These are phyloP conservation scores for Germaria angustata DNA, from an alignment of 2,888 invertebrate genomes.

Conservation along the genomic window DNA sequence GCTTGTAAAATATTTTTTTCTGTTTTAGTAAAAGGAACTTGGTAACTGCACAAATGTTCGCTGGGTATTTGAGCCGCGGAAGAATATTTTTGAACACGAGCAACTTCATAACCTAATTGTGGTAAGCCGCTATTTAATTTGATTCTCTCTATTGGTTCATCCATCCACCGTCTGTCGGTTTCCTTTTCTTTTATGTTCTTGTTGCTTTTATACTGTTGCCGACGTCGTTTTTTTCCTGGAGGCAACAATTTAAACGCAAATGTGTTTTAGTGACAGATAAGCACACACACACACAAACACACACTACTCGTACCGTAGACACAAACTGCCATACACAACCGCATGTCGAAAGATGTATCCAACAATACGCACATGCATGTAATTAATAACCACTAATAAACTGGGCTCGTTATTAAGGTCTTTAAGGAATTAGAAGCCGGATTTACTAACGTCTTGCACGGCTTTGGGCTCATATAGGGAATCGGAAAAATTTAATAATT, in stretches of 20 bases:
- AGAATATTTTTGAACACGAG: constrained; percentile 19
- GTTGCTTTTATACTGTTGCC: constrained; percentile 4
- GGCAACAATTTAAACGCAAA: constrained; percentile 45
- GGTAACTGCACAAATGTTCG: neutral
- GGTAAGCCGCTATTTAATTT: constrained; percentile 57
- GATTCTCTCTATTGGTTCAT: constrained; percentile 44
- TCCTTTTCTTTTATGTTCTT: constrained; percentile 37
- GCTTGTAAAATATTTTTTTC: no score
- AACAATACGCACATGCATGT: neutral
- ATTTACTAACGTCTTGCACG: no score
- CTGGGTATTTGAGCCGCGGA: neutral
- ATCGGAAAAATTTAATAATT: no score
- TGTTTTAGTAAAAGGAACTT: no score
- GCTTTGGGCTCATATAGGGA: no score
- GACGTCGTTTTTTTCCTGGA: constrained; percentile 44
- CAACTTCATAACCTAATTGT: constrained; percentile 50
- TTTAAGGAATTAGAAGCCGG: no score
- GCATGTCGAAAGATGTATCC: neutral
- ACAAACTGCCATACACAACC: neutral
- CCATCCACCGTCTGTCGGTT: constrained; percentile 39
- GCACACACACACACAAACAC: neutral
- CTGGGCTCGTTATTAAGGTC: no score
- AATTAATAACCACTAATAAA: no score
- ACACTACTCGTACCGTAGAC: neutral
- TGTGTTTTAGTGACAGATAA: constrained; percentile 48